Percentiles rank a stretch among this genome's conserved stretches.
These are phyloP conservation scores for Callipepla californica DNA, from an alignment of 2,113 vertebrate genomes.

Conservation along the genomic window DNA sequence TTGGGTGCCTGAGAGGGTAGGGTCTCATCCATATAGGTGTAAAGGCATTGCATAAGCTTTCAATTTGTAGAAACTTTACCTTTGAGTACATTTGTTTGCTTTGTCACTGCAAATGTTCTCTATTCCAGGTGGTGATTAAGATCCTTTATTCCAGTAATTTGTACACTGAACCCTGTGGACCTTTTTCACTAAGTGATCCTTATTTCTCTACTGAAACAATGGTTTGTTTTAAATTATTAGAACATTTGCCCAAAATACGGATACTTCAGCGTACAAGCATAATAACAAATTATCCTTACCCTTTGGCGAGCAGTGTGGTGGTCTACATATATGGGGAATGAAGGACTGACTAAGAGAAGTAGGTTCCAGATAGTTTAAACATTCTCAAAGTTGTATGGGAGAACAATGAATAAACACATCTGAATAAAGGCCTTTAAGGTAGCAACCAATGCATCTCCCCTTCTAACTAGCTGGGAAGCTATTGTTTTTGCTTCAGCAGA, in stretches of 20 bases:
- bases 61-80: neutral
- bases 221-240: neutral
- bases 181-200: neutral
- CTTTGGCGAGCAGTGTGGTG: neutral
- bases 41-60: neutral
- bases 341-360: neutral
- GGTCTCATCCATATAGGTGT: neutral
- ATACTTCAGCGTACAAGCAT: neutral
- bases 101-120: neutral
- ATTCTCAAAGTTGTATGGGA: neutral
- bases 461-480: neutral
- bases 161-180: neutral
- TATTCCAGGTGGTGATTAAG: neutral
- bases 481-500: neutral
- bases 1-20: neutral
- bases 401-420: neutral
- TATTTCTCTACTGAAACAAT: neutral
- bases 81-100: neutral
- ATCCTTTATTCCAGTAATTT: neutral
- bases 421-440: neutral
- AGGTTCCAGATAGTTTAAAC: neutral
- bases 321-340: neutral
- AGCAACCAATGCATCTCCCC: neutral
- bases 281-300: neutral
- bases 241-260: fast-evolving